A percentile compares a stretch with the other conserved stretches of the same genome.
Conservation (phyloP, 1,140 invertebrate species). For the Nephila pilipes region DNA sequence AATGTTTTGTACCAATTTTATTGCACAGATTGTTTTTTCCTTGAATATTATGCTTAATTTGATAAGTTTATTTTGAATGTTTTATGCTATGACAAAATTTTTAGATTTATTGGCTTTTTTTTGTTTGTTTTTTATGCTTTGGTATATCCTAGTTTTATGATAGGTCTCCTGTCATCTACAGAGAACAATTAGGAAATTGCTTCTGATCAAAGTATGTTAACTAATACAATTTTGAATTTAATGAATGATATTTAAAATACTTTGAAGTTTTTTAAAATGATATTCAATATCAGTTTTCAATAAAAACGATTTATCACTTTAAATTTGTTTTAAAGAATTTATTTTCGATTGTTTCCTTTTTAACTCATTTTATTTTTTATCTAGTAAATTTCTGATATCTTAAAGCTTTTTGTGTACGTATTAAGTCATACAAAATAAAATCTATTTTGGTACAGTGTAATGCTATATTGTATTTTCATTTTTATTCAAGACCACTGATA, state of each 20-base stretch:
- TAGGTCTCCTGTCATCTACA: background rate
- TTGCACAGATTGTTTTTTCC: background rate
- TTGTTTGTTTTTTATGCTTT: background rate
- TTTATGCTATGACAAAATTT: background rate
- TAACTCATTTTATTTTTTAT: no score
- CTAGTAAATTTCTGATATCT: no score
- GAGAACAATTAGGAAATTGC: background rate
- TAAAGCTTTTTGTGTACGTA: no score
- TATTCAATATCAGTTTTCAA: background rate
- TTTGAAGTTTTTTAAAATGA: background rate
- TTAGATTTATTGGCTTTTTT: background rate
- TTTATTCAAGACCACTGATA: no score
- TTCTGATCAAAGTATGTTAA: constrained; percentile 18
- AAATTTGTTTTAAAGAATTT: background rate
- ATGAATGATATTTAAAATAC: background rate
- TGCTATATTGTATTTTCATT: no score
- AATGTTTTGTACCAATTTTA: background rate
- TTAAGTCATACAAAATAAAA: no score
- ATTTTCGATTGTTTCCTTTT: background rate
- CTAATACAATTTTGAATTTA: background rate
- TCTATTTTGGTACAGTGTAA: no score
- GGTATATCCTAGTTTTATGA: background rate
- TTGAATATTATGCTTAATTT: background rate
- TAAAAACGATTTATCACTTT: background rate
- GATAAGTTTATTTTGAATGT: background rate